Percentiles rank a stretch among this genome's conserved stretches.
Conservation (phyloP, 2,113 vertebrate species). For the Sphaerodactylus townsendi region DNA sequence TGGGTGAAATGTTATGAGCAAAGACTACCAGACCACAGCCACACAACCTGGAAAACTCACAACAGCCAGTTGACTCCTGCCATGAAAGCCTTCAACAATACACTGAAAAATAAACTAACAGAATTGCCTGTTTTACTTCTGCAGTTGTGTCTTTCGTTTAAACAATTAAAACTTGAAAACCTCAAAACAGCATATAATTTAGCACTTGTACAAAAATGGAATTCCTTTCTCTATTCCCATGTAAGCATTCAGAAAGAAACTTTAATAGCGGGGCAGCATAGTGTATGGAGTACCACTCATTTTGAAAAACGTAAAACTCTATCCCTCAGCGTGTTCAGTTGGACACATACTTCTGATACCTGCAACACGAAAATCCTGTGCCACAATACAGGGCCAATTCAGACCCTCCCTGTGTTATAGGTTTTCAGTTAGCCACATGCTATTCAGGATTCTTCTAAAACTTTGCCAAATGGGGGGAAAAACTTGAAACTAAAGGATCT, state of each 20-base stretch:
- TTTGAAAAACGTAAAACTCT: too few species aligned
- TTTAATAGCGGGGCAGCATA: not conserved
- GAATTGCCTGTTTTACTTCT: not conserved
- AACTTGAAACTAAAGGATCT: slow-evolving; percentile 19
- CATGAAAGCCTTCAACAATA: too few species aligned
- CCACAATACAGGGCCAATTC: slow-evolving; percentile 26
- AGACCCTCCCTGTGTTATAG: slow-evolving; percentile 39
- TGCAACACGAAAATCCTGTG: not conserved
- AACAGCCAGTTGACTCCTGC: too few species aligned
- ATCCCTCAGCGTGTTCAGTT: not conserved
- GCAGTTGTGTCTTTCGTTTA: not conserved
- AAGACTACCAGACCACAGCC: too few species aligned
- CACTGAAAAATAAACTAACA: too few species aligned
- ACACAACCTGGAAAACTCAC: too few species aligned
- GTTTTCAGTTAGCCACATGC: slow-evolving; percentile 36
- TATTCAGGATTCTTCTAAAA: slow-evolving; percentile 42
- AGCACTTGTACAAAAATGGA: not conserved
- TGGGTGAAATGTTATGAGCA: too few species aligned
- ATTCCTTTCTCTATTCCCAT: not conserved
- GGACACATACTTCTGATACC: not conserved
- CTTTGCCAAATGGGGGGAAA: slow-evolving; percentile 32
- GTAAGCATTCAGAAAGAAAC: not conserved
- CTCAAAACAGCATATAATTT: not conserved
- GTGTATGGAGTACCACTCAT: too few species aligned
- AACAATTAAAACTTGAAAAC: not conserved